Evolutionary conservation across 2,113 vertebrate genomes (phyloP).

Genomic region (Cranoglanis bouderius): DNA sequence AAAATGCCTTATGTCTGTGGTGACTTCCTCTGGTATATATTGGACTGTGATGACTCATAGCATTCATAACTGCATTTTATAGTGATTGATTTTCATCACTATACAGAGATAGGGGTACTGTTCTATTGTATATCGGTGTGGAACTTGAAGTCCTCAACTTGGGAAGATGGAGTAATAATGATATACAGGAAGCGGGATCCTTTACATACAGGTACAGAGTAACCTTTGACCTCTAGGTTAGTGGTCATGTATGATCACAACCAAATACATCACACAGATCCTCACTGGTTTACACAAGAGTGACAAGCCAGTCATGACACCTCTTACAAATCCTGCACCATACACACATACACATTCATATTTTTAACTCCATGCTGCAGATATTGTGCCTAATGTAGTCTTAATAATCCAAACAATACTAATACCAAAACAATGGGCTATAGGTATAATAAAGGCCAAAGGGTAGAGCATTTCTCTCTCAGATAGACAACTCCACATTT

Average conservation of each 20-base stretch:
- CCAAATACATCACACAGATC: not conserved
- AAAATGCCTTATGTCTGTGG: no score
- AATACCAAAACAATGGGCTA: not conserved
- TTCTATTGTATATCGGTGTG: not conserved
- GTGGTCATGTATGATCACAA: not conserved
- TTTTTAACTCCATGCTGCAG: not conserved
- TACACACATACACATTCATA: not conserved
- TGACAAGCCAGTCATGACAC: not conserved
- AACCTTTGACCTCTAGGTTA: not conserved
- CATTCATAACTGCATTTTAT: conserved; percentile 15
- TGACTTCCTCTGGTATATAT: no score
- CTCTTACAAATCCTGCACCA: not conserved
- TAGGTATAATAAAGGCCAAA: not conserved
- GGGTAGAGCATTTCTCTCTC: not conserved
- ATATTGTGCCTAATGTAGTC: not conserved
- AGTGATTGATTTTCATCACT: not conserved
- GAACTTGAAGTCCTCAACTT: not conserved
- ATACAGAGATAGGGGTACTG: not conserved
- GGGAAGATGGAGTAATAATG: not conserved
- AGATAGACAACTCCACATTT: not conserved
- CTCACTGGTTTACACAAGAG: not conserved
- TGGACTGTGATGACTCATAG: not conserved
- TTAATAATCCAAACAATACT: not conserved
- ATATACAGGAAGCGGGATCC: not conserved
- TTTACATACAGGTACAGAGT: not conserved